Evolutionary conservation across 2,888 invertebrate genomes (phyloP).

Genomic region (Plagodis dolabraria): DNA sequence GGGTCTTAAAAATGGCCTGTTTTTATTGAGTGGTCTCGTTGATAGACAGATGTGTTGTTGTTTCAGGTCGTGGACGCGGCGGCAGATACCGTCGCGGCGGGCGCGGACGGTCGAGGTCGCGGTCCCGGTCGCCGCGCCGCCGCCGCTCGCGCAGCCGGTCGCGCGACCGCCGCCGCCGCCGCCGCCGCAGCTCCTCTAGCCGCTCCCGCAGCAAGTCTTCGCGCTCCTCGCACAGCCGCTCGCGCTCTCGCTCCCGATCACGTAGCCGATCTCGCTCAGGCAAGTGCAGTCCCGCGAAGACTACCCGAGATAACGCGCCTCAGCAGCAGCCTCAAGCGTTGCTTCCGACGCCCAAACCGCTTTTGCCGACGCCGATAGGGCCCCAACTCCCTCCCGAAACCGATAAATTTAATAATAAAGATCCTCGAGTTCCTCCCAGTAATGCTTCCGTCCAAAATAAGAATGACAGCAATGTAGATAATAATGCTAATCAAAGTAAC

Average conservation of each 20-base stretch:
- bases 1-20: too few species aligned
- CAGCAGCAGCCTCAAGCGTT: conserved; percentile 57
- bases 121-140: conserved; percentile 61
- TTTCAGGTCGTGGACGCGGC: conserved; percentile 66
- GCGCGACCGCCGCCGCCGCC: conserved; percentile 73
- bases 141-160: conserved; percentile 60
- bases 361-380: conserved; percentile 64
- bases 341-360: conserved; percentile 59
- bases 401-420: conserved; percentile 51
- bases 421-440: conserved; percentile 49
- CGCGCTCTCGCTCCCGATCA: conserved; percentile 74
- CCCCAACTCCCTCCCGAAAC: conserved; percentile 58
- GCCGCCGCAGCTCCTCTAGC: conserved; percentile 73
- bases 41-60: conserved; percentile 4
- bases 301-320: conserved; percentile 57
- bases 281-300: conserved; percentile 81
- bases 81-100: conserved; percentile 69
- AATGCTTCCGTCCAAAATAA: conserved; percentile 3
- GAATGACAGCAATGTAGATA: conserved; percentile 6
- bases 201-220: conserved; percentile 77
- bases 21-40: too few species aligned
- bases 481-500: conserved; percentile 7
- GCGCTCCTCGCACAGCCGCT: conserved; percentile 68
- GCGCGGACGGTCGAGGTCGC: conserved; percentile 65
- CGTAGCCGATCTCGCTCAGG: conserved; percentile 81